Conservation (phyloP, 37 sponge, comb jelly and placozoan genomes). For the Ianthella basta region DNA sequence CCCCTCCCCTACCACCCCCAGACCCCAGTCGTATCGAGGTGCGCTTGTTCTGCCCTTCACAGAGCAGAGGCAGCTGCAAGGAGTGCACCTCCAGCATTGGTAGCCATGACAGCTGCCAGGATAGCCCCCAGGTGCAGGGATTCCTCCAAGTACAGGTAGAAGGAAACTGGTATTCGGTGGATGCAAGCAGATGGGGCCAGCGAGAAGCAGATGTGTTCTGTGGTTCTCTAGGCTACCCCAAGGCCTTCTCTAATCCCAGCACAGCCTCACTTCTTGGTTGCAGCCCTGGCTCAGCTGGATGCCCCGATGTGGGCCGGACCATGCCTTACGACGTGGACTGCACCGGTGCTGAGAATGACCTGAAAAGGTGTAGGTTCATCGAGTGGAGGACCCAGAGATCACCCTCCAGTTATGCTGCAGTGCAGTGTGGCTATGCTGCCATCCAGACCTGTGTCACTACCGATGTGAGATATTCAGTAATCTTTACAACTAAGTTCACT, state of each 20-base stretch:
- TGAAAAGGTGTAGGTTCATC: background rate
- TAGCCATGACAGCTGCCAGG: constrained; percentile 37
- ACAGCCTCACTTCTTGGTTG: background rate
- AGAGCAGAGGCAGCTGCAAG: constrained; percentile 40
- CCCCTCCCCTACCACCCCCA: constrained; percentile 39
- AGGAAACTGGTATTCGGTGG: constrained; percentile 53
- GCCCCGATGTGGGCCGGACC: background rate
- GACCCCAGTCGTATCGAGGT: background rate
- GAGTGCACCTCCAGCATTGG: constrained; percentile 34
- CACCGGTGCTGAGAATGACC: background rate
- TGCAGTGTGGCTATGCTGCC: constrained; percentile 60
- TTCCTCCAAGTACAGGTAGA: constrained; percentile 49
- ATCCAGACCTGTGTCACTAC: constrained; percentile 20
- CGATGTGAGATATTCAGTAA: background rate
- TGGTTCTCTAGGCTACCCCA: background rate
- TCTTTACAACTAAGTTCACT: too few species aligned
- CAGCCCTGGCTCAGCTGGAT: background rate
- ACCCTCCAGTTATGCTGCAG: constrained; percentile 39
- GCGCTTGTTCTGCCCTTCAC: constrained; percentile 19
- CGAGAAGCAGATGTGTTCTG: constrained; percentile 19
- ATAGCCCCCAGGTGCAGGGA: constrained; percentile 46
- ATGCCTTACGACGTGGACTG: constrained; percentile 24
- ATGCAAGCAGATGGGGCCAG: constrained; percentile 2
- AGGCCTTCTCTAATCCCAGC: constrained; percentile 3
- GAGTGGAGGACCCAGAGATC: background rate